Percentiles rank a stretch among this genome's conserved stretches.
phyloP scores from a whole-genome alignment of 2,888 invertebrate genomes.

The Ptilodon capucinus region DNA sequence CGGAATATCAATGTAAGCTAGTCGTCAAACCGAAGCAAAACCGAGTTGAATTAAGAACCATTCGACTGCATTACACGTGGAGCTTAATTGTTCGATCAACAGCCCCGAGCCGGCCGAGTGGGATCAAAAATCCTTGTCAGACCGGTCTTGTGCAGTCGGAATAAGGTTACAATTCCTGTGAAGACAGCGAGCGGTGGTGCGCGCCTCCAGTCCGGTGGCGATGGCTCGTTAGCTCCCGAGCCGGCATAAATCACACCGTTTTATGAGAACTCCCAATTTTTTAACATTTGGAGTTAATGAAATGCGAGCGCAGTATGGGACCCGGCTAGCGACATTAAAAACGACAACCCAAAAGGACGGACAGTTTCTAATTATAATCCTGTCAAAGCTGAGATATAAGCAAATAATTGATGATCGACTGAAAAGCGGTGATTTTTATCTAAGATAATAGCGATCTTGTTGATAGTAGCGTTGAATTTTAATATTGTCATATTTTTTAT shows the following conservation, averaged over 20 bases:
- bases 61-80: constrained; percentile 36
- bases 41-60: constrained; percentile 27
- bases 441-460: constrained; percentile 62
- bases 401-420: constrained; percentile 77
- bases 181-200: constrained; percentile 6
- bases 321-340: constrained; percentile 80
- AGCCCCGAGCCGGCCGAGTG: constrained; percentile 7
- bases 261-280: constrained; percentile 79
- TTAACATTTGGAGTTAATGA: constrained; percentile 75
- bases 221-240: constrained; percentile 77
- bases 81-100: constrained; percentile 46
- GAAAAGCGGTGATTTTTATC: constrained; percentile 72
- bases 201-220: constrained; percentile 58
- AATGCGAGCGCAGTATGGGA: constrained; percentile 82
- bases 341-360: constrained; percentile 77
- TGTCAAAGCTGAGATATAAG: constrained; percentile 78
- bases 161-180: constrained; percentile 18
- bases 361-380: constrained; percentile 82
- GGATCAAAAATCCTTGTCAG: constrained; percentile 1
- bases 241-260: constrained; percentile 78
- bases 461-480: constrained; percentile 69
- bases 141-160: neutral
- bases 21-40: constrained; percentile 24
- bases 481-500: constrained; percentile 57
- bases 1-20: constrained; percentile 17